Percentiles rank a stretch among this genome's conserved stretches.
These are phyloP conservation scores for Seriola quinqueradiata DNA, from an alignment of 2,113 vertebrate species.

Conservation along the genomic window DNA sequence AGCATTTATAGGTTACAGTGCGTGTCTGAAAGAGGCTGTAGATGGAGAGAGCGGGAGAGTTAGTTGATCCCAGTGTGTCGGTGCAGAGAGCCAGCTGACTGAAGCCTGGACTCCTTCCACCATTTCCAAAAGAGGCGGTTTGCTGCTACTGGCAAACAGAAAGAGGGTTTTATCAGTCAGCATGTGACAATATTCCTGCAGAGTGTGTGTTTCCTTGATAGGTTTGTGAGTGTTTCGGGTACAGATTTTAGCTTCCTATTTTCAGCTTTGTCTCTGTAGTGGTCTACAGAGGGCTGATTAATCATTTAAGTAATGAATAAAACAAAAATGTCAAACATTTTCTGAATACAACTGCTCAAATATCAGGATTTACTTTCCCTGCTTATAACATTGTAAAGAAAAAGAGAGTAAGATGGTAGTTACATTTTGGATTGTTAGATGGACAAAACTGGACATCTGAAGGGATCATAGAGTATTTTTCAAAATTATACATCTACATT, in stretches of 20 bases:
- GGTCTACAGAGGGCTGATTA: background rate
- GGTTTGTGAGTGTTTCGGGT: constrained; percentile 3
- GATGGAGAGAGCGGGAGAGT: constrained; percentile 17
- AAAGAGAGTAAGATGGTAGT: too few species aligned
- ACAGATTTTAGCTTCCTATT: constrained; percentile 34
- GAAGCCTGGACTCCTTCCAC: constrained; percentile 50
- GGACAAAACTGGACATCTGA: too few species aligned
- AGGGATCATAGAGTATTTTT: too few species aligned
- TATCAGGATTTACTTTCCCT: too few species aligned
- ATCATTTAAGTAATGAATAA: background rate
- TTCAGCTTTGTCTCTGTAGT: constrained; percentile 17
- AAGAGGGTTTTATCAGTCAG: constrained; percentile 41
- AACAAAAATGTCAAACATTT: background rate
- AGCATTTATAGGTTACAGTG: constrained; percentile 21
- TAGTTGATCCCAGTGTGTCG: constrained; percentile 4
- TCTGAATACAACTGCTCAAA: background rate
- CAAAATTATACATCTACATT: too few species aligned
- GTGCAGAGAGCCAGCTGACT: constrained; percentile 22
- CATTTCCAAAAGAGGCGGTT: constrained; percentile 49
- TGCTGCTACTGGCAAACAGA: constrained; percentile 40
- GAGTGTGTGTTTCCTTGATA: constrained; percentile 37
- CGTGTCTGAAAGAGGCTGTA: constrained; percentile 17
- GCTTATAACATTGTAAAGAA: too few species aligned
- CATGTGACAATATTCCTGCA: constrained; percentile 50
- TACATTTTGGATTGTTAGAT: too few species aligned